These are phyloP conservation scores for Zonitis immaculata DNA, from an alignment of 2,888 invertebrate species.

Conservation along the genomic window DNA sequence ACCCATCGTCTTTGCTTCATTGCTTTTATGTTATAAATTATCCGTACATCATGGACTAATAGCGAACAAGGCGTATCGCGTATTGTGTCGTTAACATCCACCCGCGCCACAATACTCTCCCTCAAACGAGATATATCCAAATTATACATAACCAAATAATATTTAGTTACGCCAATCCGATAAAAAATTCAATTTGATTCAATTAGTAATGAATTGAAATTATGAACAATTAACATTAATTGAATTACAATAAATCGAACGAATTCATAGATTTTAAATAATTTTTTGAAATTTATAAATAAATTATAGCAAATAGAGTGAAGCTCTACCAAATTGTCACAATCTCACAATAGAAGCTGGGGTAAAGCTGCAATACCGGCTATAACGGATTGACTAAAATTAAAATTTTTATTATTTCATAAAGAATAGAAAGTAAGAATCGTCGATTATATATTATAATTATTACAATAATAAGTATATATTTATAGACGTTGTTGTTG, in stretches of 20 bases:
- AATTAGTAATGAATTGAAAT: constrained; percentile 46
- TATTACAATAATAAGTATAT: too few species aligned
- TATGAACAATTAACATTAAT: too few species aligned
- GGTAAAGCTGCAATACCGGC: background rate
- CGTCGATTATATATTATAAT: too few species aligned
- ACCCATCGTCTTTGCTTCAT: constrained; percentile 39
- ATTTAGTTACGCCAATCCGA: constrained; percentile 35
- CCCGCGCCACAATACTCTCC: constrained; percentile 39
- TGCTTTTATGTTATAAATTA: constrained; percentile 44
- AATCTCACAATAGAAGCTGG: background rate
- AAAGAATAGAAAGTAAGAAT: constrained; percentile 4
- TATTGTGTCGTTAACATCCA: constrained; percentile 46
- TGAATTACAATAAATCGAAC: too few species aligned
- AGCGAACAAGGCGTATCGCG: constrained; percentile 39
- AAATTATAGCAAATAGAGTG: background rate
- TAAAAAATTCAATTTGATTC: constrained; percentile 43
- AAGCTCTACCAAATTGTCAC: background rate
- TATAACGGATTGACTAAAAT: constrained; percentile 4
- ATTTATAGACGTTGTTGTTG: too few species aligned
- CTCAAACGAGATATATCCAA: constrained; percentile 45
- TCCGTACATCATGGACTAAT: constrained; percentile 34
- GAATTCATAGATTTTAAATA: too few species aligned
- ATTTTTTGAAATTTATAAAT: too few species aligned
- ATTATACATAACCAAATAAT: constrained; percentile 45
- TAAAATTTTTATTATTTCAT: background rate